Percentiles rank a stretch among this genome's conserved stretches.
Evolutionary conservation across 2,113 vertebrate species (phyloP).

Genomic region (Charina bottae): DNA sequence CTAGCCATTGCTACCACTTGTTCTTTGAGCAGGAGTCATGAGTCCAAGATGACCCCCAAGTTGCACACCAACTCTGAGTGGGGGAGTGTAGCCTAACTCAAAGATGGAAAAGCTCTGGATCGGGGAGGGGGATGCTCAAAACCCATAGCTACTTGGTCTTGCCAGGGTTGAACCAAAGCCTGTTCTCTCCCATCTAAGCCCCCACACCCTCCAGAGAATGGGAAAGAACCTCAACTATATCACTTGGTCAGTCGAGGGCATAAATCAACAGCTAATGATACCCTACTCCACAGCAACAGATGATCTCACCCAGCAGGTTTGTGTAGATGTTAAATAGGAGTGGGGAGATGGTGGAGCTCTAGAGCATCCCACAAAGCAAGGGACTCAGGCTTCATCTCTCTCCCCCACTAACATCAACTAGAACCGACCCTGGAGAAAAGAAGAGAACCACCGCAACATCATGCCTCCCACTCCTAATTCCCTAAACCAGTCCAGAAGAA

Average conservation of each 20-base stretch:
- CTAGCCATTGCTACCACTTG: background rate
- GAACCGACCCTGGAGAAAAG: background rate
- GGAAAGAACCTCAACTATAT: background rate
- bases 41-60: background rate
- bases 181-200: background rate
- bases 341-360: background rate
- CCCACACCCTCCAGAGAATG: background rate
- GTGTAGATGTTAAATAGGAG: background rate
- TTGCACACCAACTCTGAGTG: background rate
- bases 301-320: background rate
- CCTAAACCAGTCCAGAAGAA: too few relatives aligned
- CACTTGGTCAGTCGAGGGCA: background rate
- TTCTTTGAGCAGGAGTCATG: background rate
- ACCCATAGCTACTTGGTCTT: background rate
- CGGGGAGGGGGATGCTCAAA: background rate
- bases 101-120: background rate
- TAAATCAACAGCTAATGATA: background rate
- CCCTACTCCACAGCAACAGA: background rate
- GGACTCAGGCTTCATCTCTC: background rate
- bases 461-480: background rate
- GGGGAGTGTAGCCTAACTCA: background rate
- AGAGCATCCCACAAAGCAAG: background rate
- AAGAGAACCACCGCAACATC: background rate
- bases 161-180: background rate
- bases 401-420: background rate